phyloP scores from a whole-genome alignment of 2,113 vertebrate species.

The Esox niger region DNA sequence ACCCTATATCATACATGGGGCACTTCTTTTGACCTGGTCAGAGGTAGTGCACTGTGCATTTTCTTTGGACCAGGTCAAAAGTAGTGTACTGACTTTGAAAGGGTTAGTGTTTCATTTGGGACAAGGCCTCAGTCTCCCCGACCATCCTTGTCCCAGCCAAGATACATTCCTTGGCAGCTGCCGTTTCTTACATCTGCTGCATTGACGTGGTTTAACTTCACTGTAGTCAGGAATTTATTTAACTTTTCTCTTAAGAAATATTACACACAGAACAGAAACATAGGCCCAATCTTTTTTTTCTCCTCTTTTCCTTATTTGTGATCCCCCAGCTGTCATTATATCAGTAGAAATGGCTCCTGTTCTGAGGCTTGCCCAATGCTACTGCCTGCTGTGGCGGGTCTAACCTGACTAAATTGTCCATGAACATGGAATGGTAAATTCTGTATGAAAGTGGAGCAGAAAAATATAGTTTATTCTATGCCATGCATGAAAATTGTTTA shows the following conservation, averaged over 20 bases:
- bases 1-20: too few relatives aligned
- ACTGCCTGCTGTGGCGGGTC: slow-evolving; percentile 34
- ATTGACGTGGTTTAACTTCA: slow-evolving; percentile 71
- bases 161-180: slow-evolving; percentile 73
- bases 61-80: too few relatives aligned
- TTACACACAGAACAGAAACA: slow-evolving; percentile 60
- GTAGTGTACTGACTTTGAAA: too few relatives aligned
- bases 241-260: slow-evolving; percentile 73
- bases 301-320: slow-evolving; percentile 62
- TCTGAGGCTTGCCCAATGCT: slow-evolving; percentile 38
- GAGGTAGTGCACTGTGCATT: too few relatives aligned
- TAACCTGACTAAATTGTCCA: slow-evolving; percentile 18
- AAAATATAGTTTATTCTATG: neutral
- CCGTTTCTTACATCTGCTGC: slow-evolving; percentile 76
- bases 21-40: too few relatives aligned
- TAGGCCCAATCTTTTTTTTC: slow-evolving; percentile 49
- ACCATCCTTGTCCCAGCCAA: slow-evolving; percentile 51
- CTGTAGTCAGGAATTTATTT: slow-evolving; percentile 71
- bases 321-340: slow-evolving; percentile 62
- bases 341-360: slow-evolving; percentile 63
- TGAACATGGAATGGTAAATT: slow-evolving; percentile 28
- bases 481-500: too few relatives aligned
- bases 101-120: neutral
- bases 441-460: slow-evolving; percentile 11
- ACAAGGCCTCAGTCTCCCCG: slow-evolving; percentile 28